phyloP scores from a whole-genome alignment of 53 echinoderm and acorn worm genomes.

The Temnopleurus reevesii region DNA sequence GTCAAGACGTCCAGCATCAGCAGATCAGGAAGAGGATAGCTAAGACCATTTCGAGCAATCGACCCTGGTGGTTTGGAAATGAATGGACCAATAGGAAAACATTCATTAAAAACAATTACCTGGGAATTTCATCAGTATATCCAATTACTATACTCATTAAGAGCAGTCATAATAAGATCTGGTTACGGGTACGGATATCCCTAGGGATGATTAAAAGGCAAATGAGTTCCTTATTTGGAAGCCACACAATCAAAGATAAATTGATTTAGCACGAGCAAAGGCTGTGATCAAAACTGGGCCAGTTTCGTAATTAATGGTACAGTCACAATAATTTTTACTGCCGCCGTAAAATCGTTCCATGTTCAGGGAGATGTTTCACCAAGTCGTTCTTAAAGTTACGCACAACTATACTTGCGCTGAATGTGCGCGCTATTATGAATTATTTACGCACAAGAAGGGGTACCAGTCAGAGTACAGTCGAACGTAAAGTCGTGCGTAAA shows the following conservation, averaged over 20 bases:
- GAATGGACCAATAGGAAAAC: not conserved
- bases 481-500: no score
- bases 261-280: not conserved
- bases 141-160: no score
- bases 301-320: not conserved
- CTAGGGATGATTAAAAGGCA: not conserved
- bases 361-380: no score
- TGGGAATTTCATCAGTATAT: not conserved
- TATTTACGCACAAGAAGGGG: no score
- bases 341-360: no score
- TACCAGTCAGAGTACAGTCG: no score
- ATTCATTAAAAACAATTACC: not conserved
- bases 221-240: not conserved
- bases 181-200: not conserved
- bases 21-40: no score
- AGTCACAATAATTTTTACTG: not conserved
- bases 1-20: no score
- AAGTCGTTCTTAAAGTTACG: no score
- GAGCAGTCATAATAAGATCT: not conserved
- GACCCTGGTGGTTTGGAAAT: not conserved
- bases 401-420: no score
- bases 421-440: no score
- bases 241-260: not conserved
- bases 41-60: not conserved
- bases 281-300: not conserved